phyloP scores from a whole-genome alignment of 2,888 invertebrate species.

The Synanthedon vespiformis region DNA sequence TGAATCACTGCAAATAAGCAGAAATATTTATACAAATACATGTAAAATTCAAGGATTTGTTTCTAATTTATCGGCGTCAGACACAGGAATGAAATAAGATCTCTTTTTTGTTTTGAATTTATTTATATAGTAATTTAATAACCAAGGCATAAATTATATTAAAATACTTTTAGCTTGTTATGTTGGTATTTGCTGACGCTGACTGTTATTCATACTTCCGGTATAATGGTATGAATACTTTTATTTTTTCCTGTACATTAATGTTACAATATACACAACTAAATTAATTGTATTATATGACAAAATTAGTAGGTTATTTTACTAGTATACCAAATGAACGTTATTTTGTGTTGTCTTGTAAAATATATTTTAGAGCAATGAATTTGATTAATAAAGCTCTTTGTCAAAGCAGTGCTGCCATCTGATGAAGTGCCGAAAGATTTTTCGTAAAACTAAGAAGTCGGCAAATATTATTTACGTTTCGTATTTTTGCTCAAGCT shows the following conservation, averaged over 20 bases:
- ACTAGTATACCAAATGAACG: too few relatives aligned
- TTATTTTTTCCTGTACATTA: neutral
- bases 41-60: too few relatives aligned
- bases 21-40: neutral
- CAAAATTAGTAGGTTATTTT: too few relatives aligned
- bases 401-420: conserved; percentile 40
- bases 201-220: conserved; percentile 36
- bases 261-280: neutral
- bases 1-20: neutral
- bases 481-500: conserved; percentile 61
- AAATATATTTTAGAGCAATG: neutral
- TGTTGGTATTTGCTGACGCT: conserved; percentile 65
- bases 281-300: too few relatives aligned
- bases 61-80: too few relatives aligned
- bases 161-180: conserved; percentile 1
- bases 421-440: conserved; percentile 25
- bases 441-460: conserved; percentile 45
- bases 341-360: neutral
- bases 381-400: neutral
- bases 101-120: too few relatives aligned
- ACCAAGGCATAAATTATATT: neutral
- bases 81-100: too few relatives aligned
- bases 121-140: too few relatives aligned
- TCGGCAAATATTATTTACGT: conserved; percentile 64
- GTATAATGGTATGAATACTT: conserved; percentile 1